Conservation (phyloP, 2,113 vertebrate genomes). For the Geococcyx californianus region DNA sequence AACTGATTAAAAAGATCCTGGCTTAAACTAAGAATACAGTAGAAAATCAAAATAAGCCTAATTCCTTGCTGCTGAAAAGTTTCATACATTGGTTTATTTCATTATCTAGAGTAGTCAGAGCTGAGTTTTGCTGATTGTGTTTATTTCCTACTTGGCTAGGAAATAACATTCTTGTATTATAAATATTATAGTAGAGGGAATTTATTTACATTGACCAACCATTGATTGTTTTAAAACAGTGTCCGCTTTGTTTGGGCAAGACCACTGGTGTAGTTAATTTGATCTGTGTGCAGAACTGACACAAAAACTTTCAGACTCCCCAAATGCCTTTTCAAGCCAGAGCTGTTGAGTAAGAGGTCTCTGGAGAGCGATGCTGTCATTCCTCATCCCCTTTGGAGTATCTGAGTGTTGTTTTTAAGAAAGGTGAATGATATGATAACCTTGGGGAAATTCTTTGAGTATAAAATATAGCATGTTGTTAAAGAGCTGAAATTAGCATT, state of each 20-base stretch:
- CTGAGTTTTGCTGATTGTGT: background rate
- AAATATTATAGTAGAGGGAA: slow-evolving; percentile 25
- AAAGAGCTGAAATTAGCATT: background rate
- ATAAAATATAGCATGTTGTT: background rate
- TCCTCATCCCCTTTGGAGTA: background rate
- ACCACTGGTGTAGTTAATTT: background rate
- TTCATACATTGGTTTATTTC: background rate
- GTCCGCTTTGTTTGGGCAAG: slow-evolving; percentile 25
- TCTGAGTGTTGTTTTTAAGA: background rate
- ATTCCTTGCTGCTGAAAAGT: background rate
- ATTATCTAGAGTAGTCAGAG: background rate
- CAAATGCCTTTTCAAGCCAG: background rate
- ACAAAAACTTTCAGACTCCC: background rate
- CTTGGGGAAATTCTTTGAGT: background rate
- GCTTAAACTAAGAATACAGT: background rate
- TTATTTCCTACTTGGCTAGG: background rate
- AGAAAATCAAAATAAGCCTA: slow-evolving; percentile 20
- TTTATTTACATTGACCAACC: background rate
- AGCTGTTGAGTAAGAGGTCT: background rate
- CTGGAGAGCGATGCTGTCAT: background rate
- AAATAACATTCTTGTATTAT: background rate
- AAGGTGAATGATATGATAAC: background rate
- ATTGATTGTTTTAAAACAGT: slow-evolving; percentile 13
- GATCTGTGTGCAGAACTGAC: background rate
- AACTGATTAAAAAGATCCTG: slow-evolving; percentile 39